Conservation (phyloP, 2,113 vertebrate species). For the Pardalotus punctatus region DNA sequence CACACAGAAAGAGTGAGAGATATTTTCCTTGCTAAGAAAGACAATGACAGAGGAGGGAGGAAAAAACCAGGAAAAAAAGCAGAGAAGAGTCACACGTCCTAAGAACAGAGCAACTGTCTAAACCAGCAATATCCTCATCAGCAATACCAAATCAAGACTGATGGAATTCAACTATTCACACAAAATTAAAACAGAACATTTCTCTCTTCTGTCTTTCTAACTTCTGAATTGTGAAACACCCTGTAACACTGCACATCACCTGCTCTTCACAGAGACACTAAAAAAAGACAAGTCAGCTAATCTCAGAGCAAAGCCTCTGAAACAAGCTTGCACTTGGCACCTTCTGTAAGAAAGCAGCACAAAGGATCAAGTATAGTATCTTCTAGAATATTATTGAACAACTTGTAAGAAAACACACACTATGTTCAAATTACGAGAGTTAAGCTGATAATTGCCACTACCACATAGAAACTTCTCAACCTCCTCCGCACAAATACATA, state of each 20-base stretch:
- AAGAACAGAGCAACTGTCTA: not conserved
- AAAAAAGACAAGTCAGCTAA: not conserved
- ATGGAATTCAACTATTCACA: not conserved
- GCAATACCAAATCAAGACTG: not conserved
- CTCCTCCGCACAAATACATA: accelerated
- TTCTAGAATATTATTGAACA: not conserved
- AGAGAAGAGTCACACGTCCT: not conserved
- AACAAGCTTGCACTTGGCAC: not conserved
- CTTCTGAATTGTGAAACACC: not conserved
- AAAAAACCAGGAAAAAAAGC: accelerated
- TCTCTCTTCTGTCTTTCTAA: not conserved
- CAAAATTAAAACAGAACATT: not conserved
- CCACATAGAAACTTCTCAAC: not conserved
- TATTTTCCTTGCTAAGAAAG: not conserved
- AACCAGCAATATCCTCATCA: not conserved
- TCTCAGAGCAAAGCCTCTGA: not conserved
- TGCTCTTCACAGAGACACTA: not conserved
- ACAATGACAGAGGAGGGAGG: accelerated
- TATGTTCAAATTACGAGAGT: not conserved
- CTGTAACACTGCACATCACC: accelerated
- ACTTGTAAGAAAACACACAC: not conserved
- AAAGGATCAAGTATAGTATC: not conserved
- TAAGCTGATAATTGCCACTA: not conserved
- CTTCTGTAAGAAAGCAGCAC: not conserved
- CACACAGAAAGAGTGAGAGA: accelerated